A percentile compares a stretch with the other conserved stretches of the same genome.
Evolutionary conservation across 2,888 invertebrate genomes (phyloP).

Genomic region (Zele albiditarsus): DNA sequence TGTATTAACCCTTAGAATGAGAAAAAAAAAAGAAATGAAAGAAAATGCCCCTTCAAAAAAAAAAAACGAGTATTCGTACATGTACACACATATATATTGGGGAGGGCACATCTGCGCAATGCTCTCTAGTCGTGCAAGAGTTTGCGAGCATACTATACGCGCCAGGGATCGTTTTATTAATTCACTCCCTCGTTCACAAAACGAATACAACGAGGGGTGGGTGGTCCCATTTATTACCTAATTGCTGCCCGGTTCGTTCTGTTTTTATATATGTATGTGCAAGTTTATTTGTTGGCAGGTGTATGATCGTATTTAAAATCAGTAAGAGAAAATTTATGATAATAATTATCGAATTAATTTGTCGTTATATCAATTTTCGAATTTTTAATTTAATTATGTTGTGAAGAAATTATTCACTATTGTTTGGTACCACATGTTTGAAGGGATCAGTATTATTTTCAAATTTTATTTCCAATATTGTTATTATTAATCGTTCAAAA

Average conservation of each 20-base stretch:
- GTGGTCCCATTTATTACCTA: conserved; percentile 68
- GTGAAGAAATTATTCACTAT: not conserved
- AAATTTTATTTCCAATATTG: too few species aligned
- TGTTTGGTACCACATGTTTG: too few species aligned
- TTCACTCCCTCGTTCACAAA: conserved; percentile 66
- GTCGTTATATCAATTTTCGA: conserved; percentile 9
- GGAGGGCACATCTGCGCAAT: conserved; percentile 35
- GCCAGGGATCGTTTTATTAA: conserved; percentile 69
- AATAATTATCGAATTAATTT: conserved; percentile 15
- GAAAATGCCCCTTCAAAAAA: conserved; percentile 53
- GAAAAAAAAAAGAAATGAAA: conserved; percentile 62
- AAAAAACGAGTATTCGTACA: conserved; percentile 16
- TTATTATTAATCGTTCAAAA: not conserved
- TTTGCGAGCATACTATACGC: conserved; percentile 39
- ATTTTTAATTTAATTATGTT: not conserved
- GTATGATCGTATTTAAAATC: not conserved
- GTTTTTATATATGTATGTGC: conserved; percentile 22
- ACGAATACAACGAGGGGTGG: conserved; percentile 54
- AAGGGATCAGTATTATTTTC: too few species aligned
- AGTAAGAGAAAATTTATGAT: not conserved
- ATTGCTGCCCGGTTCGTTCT: conserved; percentile 57
- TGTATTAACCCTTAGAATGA: conserved; percentile 59
- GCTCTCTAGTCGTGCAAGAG: conserved; percentile 5
- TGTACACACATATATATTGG: not conserved
- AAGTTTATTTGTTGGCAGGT: conserved; percentile 18